Evolutionary conservation across 2,888 invertebrate species (phyloP).

Genomic region (Cyaniris semiargus): DNA sequence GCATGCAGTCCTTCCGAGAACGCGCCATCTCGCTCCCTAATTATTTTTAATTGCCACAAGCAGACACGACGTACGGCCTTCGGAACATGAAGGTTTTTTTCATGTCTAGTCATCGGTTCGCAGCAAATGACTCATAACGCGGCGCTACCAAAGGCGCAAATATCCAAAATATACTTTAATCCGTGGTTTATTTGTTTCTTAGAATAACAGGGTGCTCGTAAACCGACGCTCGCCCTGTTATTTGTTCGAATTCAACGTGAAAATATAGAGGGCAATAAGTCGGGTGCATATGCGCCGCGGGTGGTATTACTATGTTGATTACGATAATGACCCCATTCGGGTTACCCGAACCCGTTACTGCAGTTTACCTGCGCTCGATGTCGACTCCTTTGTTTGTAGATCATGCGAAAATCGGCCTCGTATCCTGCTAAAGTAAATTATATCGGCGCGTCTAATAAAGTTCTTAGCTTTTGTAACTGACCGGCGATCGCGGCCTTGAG

Average conservation of each 20-base stretch:
- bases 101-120: slow-evolving; percentile 73
- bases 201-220: slow-evolving; percentile 67
- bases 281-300: slow-evolving; percentile 43
- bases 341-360: slow-evolving; percentile 30
- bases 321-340: slow-evolving; percentile 36
- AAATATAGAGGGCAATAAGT: slow-evolving; percentile 46
- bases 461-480: slow-evolving; percentile 40
- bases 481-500: slow-evolving; percentile 41
- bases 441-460: neutral
- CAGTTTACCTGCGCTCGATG: slow-evolving; percentile 18
- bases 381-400: slow-evolving; percentile 21
- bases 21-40: slow-evolving; percentile 73
- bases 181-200: slow-evolving; percentile 59
- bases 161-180: slow-evolving; percentile 62
- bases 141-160: slow-evolving; percentile 38
- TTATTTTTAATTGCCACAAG: slow-evolving; percentile 80
- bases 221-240: slow-evolving; percentile 77
- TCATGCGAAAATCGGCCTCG: neutral
- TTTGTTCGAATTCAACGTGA: slow-evolving; percentile 60
- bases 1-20: slow-evolving; percentile 75
- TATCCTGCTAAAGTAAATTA: neutral
- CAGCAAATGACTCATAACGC: slow-evolving; percentile 49
- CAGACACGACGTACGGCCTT: slow-evolving; percentile 69
- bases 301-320: slow-evolving; percentile 42
- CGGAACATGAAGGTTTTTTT: slow-evolving; percentile 73